phyloP scores from a whole-genome alignment of 2,797 vertebrate genomes.

The Dryobates pubescens region DNA sequence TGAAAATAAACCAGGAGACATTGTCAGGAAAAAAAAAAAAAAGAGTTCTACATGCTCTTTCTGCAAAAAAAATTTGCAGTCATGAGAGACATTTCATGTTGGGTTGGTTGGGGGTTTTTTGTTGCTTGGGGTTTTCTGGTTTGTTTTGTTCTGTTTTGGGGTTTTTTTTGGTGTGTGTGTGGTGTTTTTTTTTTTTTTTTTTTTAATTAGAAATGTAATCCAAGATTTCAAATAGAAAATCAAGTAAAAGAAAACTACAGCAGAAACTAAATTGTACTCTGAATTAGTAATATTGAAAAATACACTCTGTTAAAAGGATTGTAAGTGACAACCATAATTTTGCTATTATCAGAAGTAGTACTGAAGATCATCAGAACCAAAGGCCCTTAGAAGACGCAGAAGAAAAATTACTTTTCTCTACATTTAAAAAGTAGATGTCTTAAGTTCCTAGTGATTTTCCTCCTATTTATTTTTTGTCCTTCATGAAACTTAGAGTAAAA shows the following conservation, averaged over 20 bases:
- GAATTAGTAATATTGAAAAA: background rate
- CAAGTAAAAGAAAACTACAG: background rate
- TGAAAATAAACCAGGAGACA: background rate
- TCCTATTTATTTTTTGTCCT: background rate
- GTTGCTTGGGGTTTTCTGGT: too few species aligned
- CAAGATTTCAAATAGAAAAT: background rate
- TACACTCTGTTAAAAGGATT: background rate
- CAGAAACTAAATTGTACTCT: background rate
- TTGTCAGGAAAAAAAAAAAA: background rate
- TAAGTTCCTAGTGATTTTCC: background rate
- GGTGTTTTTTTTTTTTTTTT: rapidly evolving
- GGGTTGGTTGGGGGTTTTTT: too few species aligned
- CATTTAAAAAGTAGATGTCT: background rate
- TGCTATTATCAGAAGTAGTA: background rate
- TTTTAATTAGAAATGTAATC: background rate
- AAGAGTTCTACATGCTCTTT: background rate
- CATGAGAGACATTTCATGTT: background rate
- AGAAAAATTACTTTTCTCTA: background rate
- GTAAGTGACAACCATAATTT: background rate
- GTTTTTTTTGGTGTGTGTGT: too few species aligned
- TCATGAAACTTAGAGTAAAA: background rate
- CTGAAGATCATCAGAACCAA: background rate
- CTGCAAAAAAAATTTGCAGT: background rate
- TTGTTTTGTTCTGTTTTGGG: too few species aligned
- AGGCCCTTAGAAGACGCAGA: background rate